A percentile compares a stretch with the other conserved stretches of the same genome.
These are phyloP conservation scores for Chymomyza amoena DNA, from an alignment of 2,888 invertebrate genomes.

Conservation along the genomic window DNA sequence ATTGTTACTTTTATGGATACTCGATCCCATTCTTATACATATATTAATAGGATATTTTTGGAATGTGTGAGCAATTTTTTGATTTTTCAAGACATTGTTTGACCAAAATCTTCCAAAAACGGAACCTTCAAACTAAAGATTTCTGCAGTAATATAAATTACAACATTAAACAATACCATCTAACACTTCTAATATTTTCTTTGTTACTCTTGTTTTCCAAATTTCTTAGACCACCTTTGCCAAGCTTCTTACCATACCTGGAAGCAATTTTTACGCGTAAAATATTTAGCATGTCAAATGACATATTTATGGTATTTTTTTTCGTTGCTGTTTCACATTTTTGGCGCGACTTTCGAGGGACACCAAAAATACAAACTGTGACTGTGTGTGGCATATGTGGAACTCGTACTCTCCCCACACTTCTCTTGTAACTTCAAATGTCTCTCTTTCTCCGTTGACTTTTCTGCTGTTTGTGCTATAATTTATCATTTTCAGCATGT, in stretches of 20 bases:
- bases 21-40: too few relatives aligned
- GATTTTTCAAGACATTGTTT: too few relatives aligned
- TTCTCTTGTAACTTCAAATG: background rate
- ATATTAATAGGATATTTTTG: too few relatives aligned
- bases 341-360: constrained; percentile 30
- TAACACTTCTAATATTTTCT: background rate
- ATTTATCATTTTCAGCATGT: constrained; percentile 64
- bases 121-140: too few relatives aligned
- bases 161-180: too few relatives aligned
- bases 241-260: background rate
- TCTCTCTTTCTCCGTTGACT: constrained; percentile 38
- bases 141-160: too few relatives aligned
- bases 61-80: too few relatives aligned
- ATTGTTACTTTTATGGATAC: too few relatives aligned
- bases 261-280: constrained; percentile 35
- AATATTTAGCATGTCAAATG: constrained; percentile 74
- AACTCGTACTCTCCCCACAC: background rate
- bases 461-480: constrained; percentile 62
- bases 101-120: too few relatives aligned
- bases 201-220: background rate
- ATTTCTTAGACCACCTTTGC: constrained; percentile 5
- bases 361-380: too few relatives aligned
- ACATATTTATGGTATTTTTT: constrained; percentile 65
- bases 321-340: constrained; percentile 25
- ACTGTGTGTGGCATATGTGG: constrained; percentile 46